A percentile compares a stretch with the other conserved stretches of the same genome.
Conservation (phyloP, 2,888 invertebrate genomes). For the Catocala nupta region DNA sequence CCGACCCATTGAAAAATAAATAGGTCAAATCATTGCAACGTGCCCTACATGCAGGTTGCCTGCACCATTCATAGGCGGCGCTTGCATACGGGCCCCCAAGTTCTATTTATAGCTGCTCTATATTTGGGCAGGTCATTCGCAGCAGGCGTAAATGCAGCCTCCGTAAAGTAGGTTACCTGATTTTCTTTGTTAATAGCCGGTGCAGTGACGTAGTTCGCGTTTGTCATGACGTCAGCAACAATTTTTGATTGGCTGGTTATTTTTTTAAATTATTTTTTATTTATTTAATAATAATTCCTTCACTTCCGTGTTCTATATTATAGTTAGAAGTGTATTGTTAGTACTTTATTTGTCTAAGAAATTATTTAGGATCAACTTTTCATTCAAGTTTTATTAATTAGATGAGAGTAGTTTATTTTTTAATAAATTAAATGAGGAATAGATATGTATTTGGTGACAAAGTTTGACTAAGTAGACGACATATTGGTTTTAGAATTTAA, state of each 20-base stretch:
- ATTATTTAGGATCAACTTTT: too few species aligned
- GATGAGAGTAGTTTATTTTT: too few species aligned
- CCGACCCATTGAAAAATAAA: conserved; percentile 85
- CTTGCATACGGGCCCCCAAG: conserved; percentile 70
- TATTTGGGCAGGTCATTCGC: conserved; percentile 85
- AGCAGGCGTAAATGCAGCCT: conserved; percentile 79
- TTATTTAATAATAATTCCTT: neutral
- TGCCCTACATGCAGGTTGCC: conserved; percentile 76
- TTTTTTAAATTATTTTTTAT: conserved; percentile 4
- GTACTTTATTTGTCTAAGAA: too few species aligned
- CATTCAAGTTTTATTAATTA: too few species aligned
- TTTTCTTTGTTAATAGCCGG: conserved; percentile 79
- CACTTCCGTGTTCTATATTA: conserved; percentile 7
- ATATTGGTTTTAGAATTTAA: neutral
- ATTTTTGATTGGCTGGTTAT: conserved; percentile 31
- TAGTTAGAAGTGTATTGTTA: neutral
- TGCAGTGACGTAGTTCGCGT: conserved; percentile 76
- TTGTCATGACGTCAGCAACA: conserved; percentile 72
- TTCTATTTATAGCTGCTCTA: conserved; percentile 84
- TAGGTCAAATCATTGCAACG: conserved; percentile 86
- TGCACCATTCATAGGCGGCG: conserved; percentile 77
- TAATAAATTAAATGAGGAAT: too few species aligned
- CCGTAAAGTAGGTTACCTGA: conserved; percentile 84
- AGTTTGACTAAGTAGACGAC: too few species aligned
- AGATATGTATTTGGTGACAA: neutral